A percentile compares a stretch with the other conserved stretches of the same genome.
Conservation (phyloP, 2,797 vertebrate species). For the Babyrousa celebensis region DNA sequence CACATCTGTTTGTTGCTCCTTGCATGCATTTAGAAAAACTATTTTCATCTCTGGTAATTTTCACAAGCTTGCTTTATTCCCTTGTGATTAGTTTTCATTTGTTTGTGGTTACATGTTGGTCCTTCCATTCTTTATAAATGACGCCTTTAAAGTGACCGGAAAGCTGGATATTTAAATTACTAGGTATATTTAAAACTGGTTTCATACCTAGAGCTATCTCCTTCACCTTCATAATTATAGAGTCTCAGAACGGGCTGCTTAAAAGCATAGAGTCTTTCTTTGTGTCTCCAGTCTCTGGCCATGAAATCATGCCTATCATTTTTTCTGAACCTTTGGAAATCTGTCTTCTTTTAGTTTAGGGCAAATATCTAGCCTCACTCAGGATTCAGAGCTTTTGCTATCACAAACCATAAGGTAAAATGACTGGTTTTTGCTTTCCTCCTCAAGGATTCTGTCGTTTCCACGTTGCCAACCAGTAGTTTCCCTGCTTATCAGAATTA, state of each 20-base stretch:
- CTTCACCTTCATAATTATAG: neutral
- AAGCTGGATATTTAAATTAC: neutral
- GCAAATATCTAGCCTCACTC: neutral
- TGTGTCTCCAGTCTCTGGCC: neutral
- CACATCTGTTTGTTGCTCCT: neutral
- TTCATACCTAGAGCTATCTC: neutral
- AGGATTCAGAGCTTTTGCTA: neutral
- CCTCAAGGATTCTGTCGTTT: neutral
- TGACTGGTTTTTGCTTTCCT: neutral
- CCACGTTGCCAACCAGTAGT: neutral
- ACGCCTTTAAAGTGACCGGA: neutral
- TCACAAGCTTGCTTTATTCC: neutral
- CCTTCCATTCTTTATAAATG: constrained; percentile 44
- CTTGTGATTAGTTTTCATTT: constrained; percentile 62
- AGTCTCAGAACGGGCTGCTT: neutral
- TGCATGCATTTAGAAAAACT: neutral
- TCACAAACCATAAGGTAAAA: neutral
- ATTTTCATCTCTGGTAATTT: constrained; percentile 58
- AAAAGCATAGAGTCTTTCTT: neutral
- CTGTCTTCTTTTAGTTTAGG: neutral
- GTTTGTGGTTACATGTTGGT: neutral
- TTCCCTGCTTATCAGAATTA: constrained; percentile 20
- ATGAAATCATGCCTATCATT: neutral
- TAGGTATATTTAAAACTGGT: too few relatives aligned
- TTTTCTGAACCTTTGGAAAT: neutral